Evolutionary conservation across 2,888 invertebrate species (phyloP).

Genomic region (Rosalia funebris): DNA sequence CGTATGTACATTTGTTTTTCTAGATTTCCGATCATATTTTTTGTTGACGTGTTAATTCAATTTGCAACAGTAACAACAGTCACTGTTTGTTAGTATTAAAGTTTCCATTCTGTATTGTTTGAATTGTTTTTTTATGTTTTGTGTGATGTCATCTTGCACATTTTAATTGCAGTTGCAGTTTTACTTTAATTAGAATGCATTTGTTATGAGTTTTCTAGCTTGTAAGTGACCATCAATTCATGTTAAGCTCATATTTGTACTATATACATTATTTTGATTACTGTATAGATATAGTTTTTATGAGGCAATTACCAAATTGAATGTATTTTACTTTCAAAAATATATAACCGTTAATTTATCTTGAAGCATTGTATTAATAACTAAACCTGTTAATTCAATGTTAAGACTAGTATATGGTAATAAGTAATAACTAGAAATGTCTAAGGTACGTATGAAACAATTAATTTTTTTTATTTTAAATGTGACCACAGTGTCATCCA

Average conservation of each 20-base stretch:
- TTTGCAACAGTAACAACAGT: slow-evolving; percentile 48
- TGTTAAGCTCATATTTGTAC: slow-evolving; percentile 46
- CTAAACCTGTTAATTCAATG: no score
- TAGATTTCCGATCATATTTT: no score
- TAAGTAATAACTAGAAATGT: no score
- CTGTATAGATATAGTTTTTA: slow-evolving; percentile 59
- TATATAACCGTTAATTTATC: slow-evolving; percentile 55
- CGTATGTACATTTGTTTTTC: no score
- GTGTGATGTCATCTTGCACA: slow-evolving; percentile 41
- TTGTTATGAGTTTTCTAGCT: slow-evolving; percentile 39
- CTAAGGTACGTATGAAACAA: no score
- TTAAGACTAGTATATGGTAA: no score
- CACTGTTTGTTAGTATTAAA: slow-evolving; percentile 6
- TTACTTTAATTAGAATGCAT: slow-evolving; percentile 36
- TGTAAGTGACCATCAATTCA: slow-evolving; percentile 37
- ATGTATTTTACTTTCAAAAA: slow-evolving; percentile 58
- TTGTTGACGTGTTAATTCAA: not conserved
- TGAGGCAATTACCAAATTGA: slow-evolving; percentile 62
- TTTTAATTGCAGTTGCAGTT: slow-evolving; percentile 33
- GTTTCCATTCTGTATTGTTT: slow-evolving; percentile 29
- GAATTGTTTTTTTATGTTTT: slow-evolving; percentile 33
- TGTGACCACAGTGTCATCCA: no score
- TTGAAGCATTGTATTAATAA: not conserved
- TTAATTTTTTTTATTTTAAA: no score
- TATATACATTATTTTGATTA: slow-evolving; percentile 48